These are phyloP conservation scores for Bombus waltoni DNA, from an alignment of 1,140 invertebrate genomes.

Conservation along the genomic window DNA sequence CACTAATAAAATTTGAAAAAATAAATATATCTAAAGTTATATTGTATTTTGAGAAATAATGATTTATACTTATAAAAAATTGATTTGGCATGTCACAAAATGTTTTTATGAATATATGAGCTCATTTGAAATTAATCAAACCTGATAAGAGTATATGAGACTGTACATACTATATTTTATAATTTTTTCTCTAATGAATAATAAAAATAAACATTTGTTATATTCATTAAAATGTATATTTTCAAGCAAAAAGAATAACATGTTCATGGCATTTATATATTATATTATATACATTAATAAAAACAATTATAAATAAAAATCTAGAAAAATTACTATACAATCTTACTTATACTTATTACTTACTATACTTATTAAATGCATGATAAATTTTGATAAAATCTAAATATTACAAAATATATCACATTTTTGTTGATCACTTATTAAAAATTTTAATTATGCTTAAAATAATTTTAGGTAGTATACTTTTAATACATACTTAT, in stretches of 20 bases:
- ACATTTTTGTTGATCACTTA: not conserved
- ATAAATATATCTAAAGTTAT: not conserved
- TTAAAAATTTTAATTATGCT: conserved; percentile 14
- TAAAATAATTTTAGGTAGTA: not conserved
- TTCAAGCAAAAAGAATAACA: conserved; percentile 11
- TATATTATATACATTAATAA: conserved; percentile 11
- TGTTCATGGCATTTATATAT: conserved; percentile 16
- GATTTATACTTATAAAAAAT: not conserved
- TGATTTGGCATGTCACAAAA: not conserved
- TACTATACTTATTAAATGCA: conserved; percentile 23
- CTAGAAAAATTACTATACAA: not conserved
- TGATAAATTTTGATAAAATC: not conserved
- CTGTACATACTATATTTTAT: not conserved
- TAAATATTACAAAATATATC: conserved; percentile 31
- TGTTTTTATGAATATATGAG: not conserved
- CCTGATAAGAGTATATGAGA: not conserved
- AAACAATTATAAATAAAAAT: conserved; percentile 14
- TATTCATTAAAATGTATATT: conserved; percentile 17
- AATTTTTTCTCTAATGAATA: not conserved
- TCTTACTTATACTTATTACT: not conserved
- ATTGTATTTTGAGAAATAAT: not conserved
- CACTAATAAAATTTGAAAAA: not conserved
- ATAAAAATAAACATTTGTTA: not conserved
- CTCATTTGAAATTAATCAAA: not conserved
- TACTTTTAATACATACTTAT: not conserved